Base-by-base conservation (phyloP, 53 echinoderm and acorn worm species). In the Glandiceps talaboti region DNA sequence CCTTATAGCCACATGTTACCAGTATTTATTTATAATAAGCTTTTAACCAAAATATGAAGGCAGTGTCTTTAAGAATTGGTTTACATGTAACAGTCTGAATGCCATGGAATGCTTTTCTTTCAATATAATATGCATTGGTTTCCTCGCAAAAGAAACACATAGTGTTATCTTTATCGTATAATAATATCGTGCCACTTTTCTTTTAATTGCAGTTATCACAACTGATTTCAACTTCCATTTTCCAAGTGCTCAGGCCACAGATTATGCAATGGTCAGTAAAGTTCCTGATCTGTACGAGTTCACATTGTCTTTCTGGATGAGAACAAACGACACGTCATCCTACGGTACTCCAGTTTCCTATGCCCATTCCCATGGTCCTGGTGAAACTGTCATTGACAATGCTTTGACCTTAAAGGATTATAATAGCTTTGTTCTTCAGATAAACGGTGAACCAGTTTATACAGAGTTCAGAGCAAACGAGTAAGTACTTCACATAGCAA, bases 271-370 rank as follows among this genome's bases (percentile, higher is more conserved):
- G 25, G 33, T 89, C 14, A 74, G 79, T 29, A 84, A 80, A 0
- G 80, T 78, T 30, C 89, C 89, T 0, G 81, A 85, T 26, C 83
- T 92, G 25, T 78, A 87, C 74, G 92, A 86, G 32, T 85, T 92
- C 73, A 92, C 92, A 1, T 20, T 90, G 25, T 64, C 89, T 29
- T 92, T 92, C 82, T 90, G 92, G 92, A 92, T 92, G 92, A 81
- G 78, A 27, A 87, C 92, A 26, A 1, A 74, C 10, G 92, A 92
- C 79, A 27, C 0, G 27, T 28, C 27, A 0, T 85, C 85, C 73
- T 82, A 77, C 27, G 92, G 92, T 1, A 92, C 92, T 28, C 92
- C 92, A 20, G 76, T 92, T 30, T 92, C 92, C 1, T 89, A 92
- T 31, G 92, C 89, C 27, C 79, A 82, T 0, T 73, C 78, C 30